A percentile compares a stretch with the other conserved stretches of the same genome.
phyloP scores from a whole-genome alignment of 2,888 invertebrate species.

The Papilio elwesi region DNA sequence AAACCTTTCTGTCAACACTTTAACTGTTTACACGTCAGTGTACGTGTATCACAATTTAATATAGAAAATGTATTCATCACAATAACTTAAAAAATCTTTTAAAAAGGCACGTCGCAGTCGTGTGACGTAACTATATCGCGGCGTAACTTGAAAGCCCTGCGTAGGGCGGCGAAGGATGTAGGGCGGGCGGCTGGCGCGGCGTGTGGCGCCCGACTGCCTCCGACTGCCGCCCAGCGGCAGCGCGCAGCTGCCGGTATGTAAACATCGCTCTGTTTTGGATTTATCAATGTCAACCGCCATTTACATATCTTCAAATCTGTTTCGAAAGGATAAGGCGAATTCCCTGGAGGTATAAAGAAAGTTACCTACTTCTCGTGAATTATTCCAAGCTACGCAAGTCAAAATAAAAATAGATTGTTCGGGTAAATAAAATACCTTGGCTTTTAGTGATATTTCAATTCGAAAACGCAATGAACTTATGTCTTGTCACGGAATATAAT shows the following conservation, averaged over 20 bases:
- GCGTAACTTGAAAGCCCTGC: not conserved
- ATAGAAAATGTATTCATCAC: not conserved
- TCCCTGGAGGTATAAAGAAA: not conserved
- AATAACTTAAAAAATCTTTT: not conserved
- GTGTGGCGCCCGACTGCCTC: constrained; percentile 54
- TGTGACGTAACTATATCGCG: constrained; percentile 19
- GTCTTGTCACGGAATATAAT: too few relatives aligned
- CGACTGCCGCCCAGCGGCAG: constrained; percentile 40
- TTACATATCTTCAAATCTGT: constrained; percentile 31
- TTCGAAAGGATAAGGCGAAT: not conserved
- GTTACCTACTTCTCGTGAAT: not conserved
- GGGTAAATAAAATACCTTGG: not conserved
- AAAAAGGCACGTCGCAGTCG: not conserved
- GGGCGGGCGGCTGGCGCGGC: constrained; percentile 52
- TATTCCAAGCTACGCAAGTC: not conserved
- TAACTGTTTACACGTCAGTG: not conserved
- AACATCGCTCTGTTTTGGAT: constrained; percentile 35
- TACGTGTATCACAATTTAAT: not conserved
- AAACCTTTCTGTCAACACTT: not conserved
- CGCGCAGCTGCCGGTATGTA: constrained; percentile 32
- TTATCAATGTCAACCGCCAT: constrained; percentile 33
- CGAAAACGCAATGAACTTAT: too few relatives aligned
- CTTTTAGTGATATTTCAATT: too few relatives aligned
- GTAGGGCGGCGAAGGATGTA: constrained; percentile 41
- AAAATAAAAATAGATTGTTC: not conserved